Percentiles rank a stretch among this genome's conserved stretches.
phyloP scores from a whole-genome alignment of 2,888 invertebrate species.

The Zonitis immaculata region DNA sequence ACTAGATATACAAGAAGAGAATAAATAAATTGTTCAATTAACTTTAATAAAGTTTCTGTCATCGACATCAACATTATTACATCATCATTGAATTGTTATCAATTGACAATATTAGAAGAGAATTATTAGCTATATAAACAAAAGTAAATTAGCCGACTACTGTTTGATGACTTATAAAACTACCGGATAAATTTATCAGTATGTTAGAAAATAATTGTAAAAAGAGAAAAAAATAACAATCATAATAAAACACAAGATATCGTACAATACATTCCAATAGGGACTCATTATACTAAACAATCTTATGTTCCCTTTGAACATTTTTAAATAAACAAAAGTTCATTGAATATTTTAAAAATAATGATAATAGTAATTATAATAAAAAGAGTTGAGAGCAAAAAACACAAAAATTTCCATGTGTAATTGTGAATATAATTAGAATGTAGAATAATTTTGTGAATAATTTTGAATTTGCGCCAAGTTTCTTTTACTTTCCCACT shows the following conservation, averaged over 20 bases:
- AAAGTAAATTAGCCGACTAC: background rate
- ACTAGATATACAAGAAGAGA: slow-evolving; percentile 51
- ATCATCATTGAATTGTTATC: background rate
- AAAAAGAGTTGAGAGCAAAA: background rate
- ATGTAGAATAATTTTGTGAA: slow-evolving; percentile 17
- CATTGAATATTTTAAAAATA: background rate
- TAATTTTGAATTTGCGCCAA: slow-evolving; percentile 15
- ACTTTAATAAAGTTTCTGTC: background rate
- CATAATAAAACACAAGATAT: no score
- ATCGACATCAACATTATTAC: background rate
- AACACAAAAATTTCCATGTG: slow-evolving; percentile 13
- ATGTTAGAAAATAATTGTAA: no score
- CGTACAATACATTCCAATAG: background rate
- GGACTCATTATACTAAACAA: background rate
- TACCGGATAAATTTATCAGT: background rate
- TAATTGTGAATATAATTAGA: slow-evolving; percentile 17
- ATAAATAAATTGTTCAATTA: background rate
- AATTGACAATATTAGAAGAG: background rate
- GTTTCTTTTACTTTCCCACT: no score
- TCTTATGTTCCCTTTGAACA: background rate
- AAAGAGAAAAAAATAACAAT: background rate
- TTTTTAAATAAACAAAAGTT: background rate
- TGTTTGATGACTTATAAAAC: background rate
- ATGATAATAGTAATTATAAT: background rate
- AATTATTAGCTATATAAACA: background rate